Base-by-base conservation (phyloP, 2,888 invertebrate species). In the Entomobrya proxima region DNA sequence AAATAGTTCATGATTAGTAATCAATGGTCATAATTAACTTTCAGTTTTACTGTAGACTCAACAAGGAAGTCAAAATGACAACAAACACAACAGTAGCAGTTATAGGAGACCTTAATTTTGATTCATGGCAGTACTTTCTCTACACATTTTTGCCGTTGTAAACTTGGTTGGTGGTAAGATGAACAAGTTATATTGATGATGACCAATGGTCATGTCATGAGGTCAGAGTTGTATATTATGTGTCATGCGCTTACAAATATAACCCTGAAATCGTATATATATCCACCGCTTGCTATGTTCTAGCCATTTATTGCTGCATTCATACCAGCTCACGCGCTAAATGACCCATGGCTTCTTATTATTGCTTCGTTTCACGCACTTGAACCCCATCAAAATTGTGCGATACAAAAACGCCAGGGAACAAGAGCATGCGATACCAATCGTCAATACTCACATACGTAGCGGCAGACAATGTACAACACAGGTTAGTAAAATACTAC, bases 311-410 rank as follows among this genome's bases (percentile, higher is more conserved):
- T 69, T 52, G 37, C 72, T 69, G 84, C 61, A 84, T 78, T 84
- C 83, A 84, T 44, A 72, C 50, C 77, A 55, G 47, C 79, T 50
- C 74, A 30, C 80, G 55, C 21, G 76, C 32, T 52, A 79, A 85
- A 85, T 85, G 79, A 85, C 79, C 85, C 85, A 61, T 85, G 75
- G 75, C 69, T 67, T 80, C 75, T 77, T 47, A 61, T 75, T 75
- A 85, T 79, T 79, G 80, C 79, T 80, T 85, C 80, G 85, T 85
- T 85, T 85, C 85, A 85, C 80, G 85, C 79, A 85, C 85, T 85
- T 79, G 50, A 72, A 74, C 72, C 35, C 58, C 27, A 61, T 50
- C 32, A 76, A 76, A 76, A 61, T 35, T 35, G 32, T 61, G 61
- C n/a, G 52, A 24, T 55, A 21, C 58, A 11, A 55, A 58, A 30